A percentile compares a stretch with the other conserved stretches of the same genome.
phyloP scores from a whole-genome alignment of 2,797 vertebrate species.

The Loriculus beryllinus region DNA sequence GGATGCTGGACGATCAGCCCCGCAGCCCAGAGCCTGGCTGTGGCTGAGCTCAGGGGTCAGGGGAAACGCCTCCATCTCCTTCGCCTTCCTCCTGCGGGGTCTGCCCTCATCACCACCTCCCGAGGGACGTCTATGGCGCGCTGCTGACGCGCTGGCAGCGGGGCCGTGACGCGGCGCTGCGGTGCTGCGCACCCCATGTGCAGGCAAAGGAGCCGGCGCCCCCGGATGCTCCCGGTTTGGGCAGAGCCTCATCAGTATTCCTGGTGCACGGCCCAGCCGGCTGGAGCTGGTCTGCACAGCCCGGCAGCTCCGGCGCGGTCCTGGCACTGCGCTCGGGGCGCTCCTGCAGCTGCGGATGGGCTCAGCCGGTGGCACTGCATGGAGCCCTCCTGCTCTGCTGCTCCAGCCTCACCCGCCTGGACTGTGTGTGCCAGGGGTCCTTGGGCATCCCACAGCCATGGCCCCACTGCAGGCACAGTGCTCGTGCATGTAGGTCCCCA shows the following conservation, averaged over 20 bases:
- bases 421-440: accelerated
- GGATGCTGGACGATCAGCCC: background rate
- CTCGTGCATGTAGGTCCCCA: accelerated
- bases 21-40: background rate
- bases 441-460: background rate
- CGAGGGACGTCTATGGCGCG: background rate
- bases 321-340: background rate
- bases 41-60: background rate
- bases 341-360: background rate
- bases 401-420: background rate
- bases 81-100: background rate
- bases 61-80: accelerated
- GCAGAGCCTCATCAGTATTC: slow-evolving; percentile 41
- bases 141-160: background rate
- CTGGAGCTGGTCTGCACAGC: background rate
- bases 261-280: background rate
- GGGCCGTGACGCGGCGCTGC: background rate
- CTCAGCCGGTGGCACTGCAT: accelerated
- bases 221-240: accelerated
- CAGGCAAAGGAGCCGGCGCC: background rate
- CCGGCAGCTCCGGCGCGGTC: accelerated
- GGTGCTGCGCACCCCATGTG: background rate
- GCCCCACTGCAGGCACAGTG: accelerated
- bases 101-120: accelerated
- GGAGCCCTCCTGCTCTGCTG: background rate